Evolutionary conservation across 2,113 vertebrate species (phyloP).

Genomic region (Penelope pileata): DNA sequence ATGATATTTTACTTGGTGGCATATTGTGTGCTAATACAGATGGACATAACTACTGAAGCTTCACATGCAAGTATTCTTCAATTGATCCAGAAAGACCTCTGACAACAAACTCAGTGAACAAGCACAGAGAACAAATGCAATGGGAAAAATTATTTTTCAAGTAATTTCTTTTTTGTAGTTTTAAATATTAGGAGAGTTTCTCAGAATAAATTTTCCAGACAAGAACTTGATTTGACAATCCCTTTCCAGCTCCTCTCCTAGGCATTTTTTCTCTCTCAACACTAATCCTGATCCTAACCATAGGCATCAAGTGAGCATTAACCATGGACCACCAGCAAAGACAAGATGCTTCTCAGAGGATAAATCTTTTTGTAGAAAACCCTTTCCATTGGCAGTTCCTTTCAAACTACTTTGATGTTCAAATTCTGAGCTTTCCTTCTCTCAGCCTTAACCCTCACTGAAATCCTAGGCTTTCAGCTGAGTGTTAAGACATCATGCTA

Average conservation of each 20-base stretch:
- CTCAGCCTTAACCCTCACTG: not conserved
- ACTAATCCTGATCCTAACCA: fast-evolving
- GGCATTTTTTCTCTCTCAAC: not conserved
- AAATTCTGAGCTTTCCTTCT: not conserved
- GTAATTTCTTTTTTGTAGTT: not conserved
- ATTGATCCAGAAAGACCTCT: not conserved
- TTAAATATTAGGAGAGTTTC: not conserved
- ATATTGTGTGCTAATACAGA: not conserved
- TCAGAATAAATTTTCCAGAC: not conserved
- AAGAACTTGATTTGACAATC: not conserved
- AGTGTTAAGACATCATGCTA: not conserved
- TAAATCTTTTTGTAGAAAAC: not conserved
- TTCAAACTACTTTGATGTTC: not conserved
- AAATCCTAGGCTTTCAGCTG: not conserved
- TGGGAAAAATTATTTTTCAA: not conserved
- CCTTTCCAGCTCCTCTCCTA: not conserved
- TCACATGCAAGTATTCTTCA: not conserved
- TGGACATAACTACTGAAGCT: not conserved
- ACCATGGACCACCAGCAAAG: not conserved
- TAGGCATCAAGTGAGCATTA: not conserved
- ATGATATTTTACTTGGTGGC: not conserved
- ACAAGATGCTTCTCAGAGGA: not conserved
- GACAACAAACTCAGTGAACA: not conserved
- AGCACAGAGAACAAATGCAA: not conserved
- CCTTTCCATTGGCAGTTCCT: not conserved